Evolutionary conservation across 2,113 vertebrate genomes (phyloP).

Genomic region (Dasypus novemcinctus): DNA sequence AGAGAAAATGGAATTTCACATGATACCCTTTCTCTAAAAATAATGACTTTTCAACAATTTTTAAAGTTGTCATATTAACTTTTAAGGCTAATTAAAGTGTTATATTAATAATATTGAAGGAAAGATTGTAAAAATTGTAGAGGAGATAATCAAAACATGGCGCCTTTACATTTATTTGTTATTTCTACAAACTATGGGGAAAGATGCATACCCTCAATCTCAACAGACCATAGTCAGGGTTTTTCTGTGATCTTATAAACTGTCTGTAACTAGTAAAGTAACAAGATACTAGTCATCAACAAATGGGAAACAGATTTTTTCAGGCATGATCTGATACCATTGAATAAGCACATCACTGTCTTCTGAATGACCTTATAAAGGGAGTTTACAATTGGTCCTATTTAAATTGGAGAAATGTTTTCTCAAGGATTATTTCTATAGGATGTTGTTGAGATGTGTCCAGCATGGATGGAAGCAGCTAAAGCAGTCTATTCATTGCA

Average conservation of each 20-base stretch:
- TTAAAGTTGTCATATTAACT: background rate
- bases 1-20: background rate
- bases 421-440: background rate
- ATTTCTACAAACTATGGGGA: background rate
- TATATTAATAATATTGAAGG: background rate
- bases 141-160: background rate
- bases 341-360: background rate
- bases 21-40: background rate
- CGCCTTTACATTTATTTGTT: background rate
- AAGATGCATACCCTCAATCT: background rate
- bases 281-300: background rate
- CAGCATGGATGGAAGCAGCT: background rate
- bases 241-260: background rate
- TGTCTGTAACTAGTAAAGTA: background rate
- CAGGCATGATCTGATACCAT: background rate
- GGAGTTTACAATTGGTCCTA: background rate
- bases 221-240: background rate
- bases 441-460: background rate
- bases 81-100: background rate
- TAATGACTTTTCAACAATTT: background rate
- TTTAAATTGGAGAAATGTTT: conserved; percentile 17
- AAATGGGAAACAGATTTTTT: background rate
- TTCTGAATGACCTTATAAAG: background rate
- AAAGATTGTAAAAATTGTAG: background rate
- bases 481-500: background rate